Evolutionary conservation across 64 coral and sea anemone species (phyloP).

Genomic region (Actinia tenebrosa): DNA sequence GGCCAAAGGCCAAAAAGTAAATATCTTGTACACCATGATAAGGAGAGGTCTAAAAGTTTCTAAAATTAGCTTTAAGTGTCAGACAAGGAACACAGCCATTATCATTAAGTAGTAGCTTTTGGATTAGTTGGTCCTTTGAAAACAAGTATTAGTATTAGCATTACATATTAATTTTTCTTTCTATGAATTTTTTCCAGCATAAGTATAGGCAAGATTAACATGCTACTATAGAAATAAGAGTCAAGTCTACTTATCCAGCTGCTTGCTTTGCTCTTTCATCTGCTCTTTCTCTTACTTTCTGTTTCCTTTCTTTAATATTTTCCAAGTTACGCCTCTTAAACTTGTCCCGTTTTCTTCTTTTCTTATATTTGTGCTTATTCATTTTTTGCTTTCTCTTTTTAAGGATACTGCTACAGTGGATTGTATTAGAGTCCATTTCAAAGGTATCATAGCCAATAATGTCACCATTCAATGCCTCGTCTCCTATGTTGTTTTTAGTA

Average conservation of each 20-base stretch:
- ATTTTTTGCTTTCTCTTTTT: conserved; percentile 85
- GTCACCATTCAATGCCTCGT: not conserved
- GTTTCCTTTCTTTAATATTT: conserved; percentile 67
- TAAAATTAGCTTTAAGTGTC: no score
- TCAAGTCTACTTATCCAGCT: not conserved
- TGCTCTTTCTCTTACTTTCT: conserved; percentile 46
- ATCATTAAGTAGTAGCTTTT: no score
- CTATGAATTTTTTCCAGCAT: no score
- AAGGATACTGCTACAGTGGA: conserved; percentile 51
- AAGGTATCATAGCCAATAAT: conserved; percentile 15
- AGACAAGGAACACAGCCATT: no score
- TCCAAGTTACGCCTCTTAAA: conserved; percentile 77
- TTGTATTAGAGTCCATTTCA: not conserved
- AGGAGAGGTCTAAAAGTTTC: no score
- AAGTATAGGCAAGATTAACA: no score
- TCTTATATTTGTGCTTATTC: conserved; percentile 90
- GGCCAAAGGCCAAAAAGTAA: no score
- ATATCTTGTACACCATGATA: no score
- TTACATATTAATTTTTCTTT: no score
- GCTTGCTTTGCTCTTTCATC: conserved; percentile 36
- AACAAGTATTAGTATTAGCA: no score
- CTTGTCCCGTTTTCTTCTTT: conserved; percentile 64
- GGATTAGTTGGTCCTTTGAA: no score
- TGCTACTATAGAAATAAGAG: not conserved
- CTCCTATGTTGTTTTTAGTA: not conserved